A percentile compares a stretch with the other conserved stretches of the same genome.
phyloP scores from a whole-genome alignment of 2,797 vertebrate genomes.

The Poecilia gillii region DNA sequence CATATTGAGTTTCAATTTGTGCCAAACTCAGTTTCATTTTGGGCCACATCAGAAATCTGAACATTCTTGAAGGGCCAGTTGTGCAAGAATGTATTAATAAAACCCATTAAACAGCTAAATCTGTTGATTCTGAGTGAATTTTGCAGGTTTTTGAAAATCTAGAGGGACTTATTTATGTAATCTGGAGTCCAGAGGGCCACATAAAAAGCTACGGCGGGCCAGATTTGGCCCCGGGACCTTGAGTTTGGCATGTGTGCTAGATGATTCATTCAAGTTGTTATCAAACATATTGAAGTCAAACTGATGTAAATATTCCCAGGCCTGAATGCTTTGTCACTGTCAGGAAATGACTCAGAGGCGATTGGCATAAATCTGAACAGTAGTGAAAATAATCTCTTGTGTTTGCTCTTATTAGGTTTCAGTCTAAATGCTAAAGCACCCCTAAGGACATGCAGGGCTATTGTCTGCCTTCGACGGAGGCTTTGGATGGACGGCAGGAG shows the following conservation, averaged over 20 bases:
- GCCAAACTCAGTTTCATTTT: too few relatives aligned
- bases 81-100: too few relatives aligned
- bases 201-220: too few relatives aligned
- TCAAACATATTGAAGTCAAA: background rate
- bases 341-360: background rate
- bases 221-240: too few relatives aligned
- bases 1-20: background rate
- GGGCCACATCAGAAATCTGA: too few relatives aligned
- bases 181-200: too few relatives aligned
- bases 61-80: too few relatives aligned
- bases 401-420: conserved; percentile 61
- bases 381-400: conserved; percentile 23
- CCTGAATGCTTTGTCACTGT: background rate
- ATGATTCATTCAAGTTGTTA: background rate
- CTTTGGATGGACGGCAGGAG: conserved; percentile 12
- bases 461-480: conserved; percentile 54
- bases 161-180: too few relatives aligned
- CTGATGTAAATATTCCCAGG: background rate
- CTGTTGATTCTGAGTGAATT: too few relatives aligned
- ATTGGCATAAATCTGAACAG: conserved; percentile 30
- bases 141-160: too few relatives aligned
- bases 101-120: too few relatives aligned
- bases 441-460: conserved; percentile 37
- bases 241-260: background rate
- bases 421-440: conserved; percentile 47